Evolutionary conservation across 2,113 vertebrate species (phyloP), one percentile per base, ranked within the genome.

Genomic region (Scophthalmus maximus): DNA sequence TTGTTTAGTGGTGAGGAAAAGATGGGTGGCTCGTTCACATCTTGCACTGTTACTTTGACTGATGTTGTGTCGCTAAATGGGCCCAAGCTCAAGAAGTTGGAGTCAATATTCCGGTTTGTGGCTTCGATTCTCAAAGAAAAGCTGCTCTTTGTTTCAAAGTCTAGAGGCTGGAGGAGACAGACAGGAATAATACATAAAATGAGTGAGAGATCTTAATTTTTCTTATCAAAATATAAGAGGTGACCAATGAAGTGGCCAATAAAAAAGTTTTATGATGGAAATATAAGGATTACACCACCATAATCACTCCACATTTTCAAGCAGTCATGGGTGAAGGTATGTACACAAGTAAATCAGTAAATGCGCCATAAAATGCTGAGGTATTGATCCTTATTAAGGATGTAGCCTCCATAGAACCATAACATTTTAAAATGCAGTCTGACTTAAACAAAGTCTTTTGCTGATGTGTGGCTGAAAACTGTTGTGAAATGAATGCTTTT

Each of bases 71-170:
- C 96, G 10, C 94, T 97, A 74, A 97, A 99, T 0, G 97, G 95
- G 17, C 96, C 97, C 84, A 93, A 72, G 64, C 87, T 96, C 44
- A 96, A 78, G 74, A 98, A 98, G 47, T 95, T 95, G 82, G 95
- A 92, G 91, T 99, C 96, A 0, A 97, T 93, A 6, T 97, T 94
- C 79, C 95, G 94, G 88, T 99, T 99, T 5, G 96, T 95, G 59
- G 95, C 97, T 90, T 99, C 97, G 79, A 98, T 95, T 81, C 95
- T 92, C 60, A 98, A 82, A 0, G 94, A 94, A 25, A 97, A 98
- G 87, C 94, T 95, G 67, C 92, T 95, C 79, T 96, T 98, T 25
- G 94, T 94, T 92, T 99, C 97, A 60, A 95, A 99, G 91, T 99
- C 96, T 30, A 99, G 87, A 58, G 95, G 95, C 97, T 99, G 26